Evolutionary conservation across 2,888 invertebrate species (phyloP).

Genomic region (Morinoia aosen): DNA sequence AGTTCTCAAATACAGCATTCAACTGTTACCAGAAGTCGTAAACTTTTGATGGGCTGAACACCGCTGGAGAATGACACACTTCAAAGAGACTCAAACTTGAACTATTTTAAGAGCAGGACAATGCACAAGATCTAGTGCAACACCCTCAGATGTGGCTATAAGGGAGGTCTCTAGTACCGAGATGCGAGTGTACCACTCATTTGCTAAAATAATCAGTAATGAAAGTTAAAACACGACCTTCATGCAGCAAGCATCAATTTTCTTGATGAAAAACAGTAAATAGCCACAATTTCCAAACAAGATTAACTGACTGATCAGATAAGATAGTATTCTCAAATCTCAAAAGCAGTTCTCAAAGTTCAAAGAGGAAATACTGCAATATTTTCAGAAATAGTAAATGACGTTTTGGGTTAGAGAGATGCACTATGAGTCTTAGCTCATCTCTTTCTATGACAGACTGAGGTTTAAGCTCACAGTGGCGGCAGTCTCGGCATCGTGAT

Average conservation of each 20-base stretch:
- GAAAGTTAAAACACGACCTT: not conserved
- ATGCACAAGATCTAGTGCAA: too few species aligned
- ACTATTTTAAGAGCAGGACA: too few species aligned
- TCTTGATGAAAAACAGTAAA: not conserved
- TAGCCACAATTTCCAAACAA: not conserved
- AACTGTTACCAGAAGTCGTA: too few species aligned
- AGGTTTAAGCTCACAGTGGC: slow-evolving; percentile 76
- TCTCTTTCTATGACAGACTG: too few species aligned
- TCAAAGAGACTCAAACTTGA: too few species aligned
- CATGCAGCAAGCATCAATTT: not conserved
- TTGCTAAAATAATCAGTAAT: not conserved
- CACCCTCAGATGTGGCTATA: too few species aligned
- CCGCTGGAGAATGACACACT: too few species aligned
- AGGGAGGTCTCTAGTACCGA: too few species aligned
- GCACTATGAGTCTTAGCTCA: too few species aligned
- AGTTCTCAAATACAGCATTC: too few species aligned
- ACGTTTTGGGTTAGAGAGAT: too few species aligned
- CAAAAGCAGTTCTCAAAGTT: not conserved
- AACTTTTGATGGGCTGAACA: too few species aligned
- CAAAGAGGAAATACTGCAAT: not conserved
- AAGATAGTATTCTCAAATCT: not conserved
- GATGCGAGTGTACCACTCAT: not conserved
- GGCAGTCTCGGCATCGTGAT: slow-evolving; percentile 85
- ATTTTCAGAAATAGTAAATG: not conserved
- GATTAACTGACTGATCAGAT: not conserved